phyloP scores from a whole-genome alignment of 2,113 vertebrate genomes.

The Chlamydotis undulata region DNA sequence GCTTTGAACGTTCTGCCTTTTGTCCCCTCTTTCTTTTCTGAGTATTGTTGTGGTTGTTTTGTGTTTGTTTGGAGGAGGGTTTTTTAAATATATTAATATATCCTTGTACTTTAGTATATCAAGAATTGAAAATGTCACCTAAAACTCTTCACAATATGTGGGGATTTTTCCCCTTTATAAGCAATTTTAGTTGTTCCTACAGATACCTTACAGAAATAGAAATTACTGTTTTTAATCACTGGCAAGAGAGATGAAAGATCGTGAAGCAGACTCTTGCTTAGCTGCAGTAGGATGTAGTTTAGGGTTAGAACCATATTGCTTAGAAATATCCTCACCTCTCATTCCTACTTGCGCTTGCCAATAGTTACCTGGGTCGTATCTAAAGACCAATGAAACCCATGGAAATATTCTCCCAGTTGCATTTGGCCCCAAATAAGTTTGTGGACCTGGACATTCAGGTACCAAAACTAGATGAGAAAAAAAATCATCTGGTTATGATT shows the following conservation, averaged over 20 bases:
- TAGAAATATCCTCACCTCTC: background rate
- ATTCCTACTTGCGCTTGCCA: background rate
- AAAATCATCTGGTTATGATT: background rate
- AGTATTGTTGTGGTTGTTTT: background rate
- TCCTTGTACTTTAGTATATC: background rate
- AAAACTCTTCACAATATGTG: background rate
- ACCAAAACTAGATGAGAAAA: background rate
- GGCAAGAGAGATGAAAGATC: background rate
- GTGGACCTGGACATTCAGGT: background rate
- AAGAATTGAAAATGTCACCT: background rate
- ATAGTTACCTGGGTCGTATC: background rate
- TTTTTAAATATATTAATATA: background rate
- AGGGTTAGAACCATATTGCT: background rate
- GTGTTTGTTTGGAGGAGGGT: background rate
- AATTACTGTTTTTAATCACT: background rate
- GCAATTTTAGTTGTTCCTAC: background rate
- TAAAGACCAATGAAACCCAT: background rate
- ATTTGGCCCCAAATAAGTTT: background rate
- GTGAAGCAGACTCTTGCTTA: background rate
- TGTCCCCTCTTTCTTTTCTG: background rate
- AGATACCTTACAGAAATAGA: background rate
- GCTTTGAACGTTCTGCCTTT: background rate
- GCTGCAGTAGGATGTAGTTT: background rate
- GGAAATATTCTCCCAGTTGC: background rate
- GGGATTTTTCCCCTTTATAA: background rate